Evolutionary conservation across 2,797 vertebrate genomes (phyloP).

Genomic region (Protosalanx chinensis): DNA sequence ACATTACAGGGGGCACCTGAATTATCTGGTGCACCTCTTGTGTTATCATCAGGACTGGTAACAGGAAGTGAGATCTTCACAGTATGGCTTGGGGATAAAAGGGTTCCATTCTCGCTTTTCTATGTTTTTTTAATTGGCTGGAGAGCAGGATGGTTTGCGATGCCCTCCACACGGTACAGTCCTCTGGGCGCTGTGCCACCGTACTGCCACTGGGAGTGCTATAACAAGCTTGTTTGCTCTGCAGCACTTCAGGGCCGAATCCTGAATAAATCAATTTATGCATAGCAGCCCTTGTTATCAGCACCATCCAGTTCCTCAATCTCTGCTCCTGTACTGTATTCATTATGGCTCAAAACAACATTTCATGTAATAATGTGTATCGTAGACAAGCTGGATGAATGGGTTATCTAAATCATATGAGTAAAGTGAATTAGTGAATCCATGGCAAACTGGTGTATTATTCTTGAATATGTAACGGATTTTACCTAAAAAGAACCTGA

Average conservation of each 20-base stretch:
- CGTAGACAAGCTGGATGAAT: conserved; percentile 15
- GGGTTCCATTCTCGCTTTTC: not conserved
- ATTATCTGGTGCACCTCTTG: not conserved
- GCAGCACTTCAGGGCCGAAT: conserved; percentile 6
- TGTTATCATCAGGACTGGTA: not conserved
- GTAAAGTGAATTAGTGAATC: conserved; percentile 20
- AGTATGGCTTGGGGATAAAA: no score
- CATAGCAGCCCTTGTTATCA: not conserved
- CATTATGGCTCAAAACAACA: conserved; percentile 4
- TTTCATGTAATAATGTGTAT: conserved; percentile 29
- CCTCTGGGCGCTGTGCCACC: conserved; percentile 40
- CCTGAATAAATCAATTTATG: conserved; percentile 22
- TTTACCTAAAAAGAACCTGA: conserved; percentile 48
- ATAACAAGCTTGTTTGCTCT: conserved; percentile 27
- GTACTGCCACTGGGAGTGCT: conserved; percentile 21
- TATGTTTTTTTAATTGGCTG: conserved; percentile 47
- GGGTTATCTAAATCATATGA: conserved; percentile 15
- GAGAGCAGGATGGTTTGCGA: conserved; percentile 35
- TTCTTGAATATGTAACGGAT: conserved; percentile 52
- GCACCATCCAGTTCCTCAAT: not conserved
- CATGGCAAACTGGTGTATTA: conserved; percentile 50
- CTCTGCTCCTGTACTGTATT: not conserved
- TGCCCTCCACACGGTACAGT: conserved; percentile 18
- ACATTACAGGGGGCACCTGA: not conserved
- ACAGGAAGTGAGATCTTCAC: no score